Percentiles rank a stretch among this genome's conserved stretches.
Evolutionary conservation across 2,888 invertebrate species (phyloP).

Genomic region (Capitulum mitella): DNA sequence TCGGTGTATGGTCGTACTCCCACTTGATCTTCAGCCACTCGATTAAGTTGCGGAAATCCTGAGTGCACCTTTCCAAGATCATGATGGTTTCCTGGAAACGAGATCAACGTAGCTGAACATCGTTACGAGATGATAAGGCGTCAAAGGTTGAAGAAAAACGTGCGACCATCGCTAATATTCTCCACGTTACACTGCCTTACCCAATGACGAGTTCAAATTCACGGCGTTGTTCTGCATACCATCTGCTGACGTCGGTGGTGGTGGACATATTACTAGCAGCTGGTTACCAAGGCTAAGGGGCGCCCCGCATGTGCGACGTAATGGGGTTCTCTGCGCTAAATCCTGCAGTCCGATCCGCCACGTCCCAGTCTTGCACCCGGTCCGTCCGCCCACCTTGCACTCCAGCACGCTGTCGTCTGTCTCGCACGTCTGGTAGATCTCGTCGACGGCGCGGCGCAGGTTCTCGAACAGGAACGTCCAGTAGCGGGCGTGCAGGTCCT

Average conservation of each 20-base stretch:
- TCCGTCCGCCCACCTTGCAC: conserved; percentile 66
- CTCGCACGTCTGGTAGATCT: conserved; percentile 93
- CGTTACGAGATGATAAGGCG: too few species aligned
- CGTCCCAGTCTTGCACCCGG: neutral
- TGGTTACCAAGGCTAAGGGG: too few species aligned
- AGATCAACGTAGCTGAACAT: too few species aligned
- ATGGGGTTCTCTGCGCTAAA: too few species aligned
- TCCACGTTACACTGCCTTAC: too few species aligned
- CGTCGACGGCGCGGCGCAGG: conserved; percentile 83
- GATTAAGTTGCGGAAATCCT: conserved; percentile 87
- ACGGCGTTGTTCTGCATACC: too few species aligned
- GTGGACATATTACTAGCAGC: too few species aligned
- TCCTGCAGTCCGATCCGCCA: neutral
- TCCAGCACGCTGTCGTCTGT: conserved; percentile 87
- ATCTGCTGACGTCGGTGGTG: too few species aligned
- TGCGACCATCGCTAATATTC: too few species aligned
- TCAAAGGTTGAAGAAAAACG: too few species aligned
- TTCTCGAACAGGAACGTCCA: conserved; percentile 95
- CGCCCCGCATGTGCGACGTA: too few species aligned
- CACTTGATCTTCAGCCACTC: conserved; percentile 90
- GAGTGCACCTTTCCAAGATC: conserved; percentile 85
- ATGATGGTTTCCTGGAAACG: conserved; percentile 75
- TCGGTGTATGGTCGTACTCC: conserved; percentile 84
- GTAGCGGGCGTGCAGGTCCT: conserved; percentile 51
- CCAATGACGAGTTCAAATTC: too few species aligned